Evolutionary conservation across 1,140 invertebrate species (phyloP).

Genomic region (Wiebesia pumilae): DNA sequence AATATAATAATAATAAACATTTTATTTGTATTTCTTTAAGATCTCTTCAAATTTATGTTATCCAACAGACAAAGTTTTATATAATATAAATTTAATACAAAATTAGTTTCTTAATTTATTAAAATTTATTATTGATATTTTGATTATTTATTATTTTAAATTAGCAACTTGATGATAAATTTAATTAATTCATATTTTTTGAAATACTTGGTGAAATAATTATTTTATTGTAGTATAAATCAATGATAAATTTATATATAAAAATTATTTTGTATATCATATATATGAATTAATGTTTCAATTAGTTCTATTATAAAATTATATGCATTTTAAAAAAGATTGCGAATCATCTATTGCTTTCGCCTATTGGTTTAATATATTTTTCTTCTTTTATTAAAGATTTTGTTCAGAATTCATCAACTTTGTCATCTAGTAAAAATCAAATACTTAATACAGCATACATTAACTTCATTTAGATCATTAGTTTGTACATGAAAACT

Average conservation of each 20-base stretch:
- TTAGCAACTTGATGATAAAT: no score
- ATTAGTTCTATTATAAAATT: neutral
- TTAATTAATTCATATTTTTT: no score
- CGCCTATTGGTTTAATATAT: neutral
- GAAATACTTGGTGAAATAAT: no score
- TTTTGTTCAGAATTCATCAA: constrained; percentile 1
- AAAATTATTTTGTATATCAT: neutral
- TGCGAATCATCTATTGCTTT: neutral
- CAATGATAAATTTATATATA: neutral
- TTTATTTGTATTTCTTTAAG: neutral
- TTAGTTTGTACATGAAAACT: constrained; percentile 75
- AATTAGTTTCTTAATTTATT: no score
- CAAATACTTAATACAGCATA: neutral
- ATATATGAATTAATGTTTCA: neutral
- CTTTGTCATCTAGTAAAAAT: neutral
- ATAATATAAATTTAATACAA: no score
- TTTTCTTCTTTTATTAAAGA: neutral
- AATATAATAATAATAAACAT: neutral
- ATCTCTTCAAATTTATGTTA: neutral
- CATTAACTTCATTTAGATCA: constrained; percentile 25
- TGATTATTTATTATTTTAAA: no score
- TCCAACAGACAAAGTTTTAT: no score
- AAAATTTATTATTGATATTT: no score
- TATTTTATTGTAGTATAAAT: neutral
- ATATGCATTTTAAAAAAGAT: neutral